Conservation (phyloP, 1,140 invertebrate species). For the Hirudo medicinalis region DNA sequence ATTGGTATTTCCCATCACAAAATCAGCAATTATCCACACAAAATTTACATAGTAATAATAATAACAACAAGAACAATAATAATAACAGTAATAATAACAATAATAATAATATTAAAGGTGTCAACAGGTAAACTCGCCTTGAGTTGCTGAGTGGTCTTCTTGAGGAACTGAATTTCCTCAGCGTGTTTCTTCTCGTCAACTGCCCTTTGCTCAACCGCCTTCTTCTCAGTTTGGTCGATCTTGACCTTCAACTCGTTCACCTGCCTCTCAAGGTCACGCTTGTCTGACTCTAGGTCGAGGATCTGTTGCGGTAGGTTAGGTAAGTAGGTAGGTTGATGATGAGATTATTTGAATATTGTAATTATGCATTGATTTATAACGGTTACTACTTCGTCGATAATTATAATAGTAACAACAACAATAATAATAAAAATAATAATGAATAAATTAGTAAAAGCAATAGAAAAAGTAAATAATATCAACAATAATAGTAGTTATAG, state of each 20-base stretch:
- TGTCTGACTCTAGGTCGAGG: slow-evolving; percentile 53
- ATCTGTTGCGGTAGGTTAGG: slow-evolving; percentile 33
- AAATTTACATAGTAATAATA: not conserved
- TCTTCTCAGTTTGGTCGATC: slow-evolving; percentile 67
- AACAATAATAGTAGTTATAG: no score
- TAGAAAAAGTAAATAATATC: no score
- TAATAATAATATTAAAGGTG: not conserved
- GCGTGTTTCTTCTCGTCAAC: slow-evolving; percentile 79
- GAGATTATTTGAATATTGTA: not conserved
- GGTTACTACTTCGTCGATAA: no score
- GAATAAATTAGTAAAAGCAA: no score
- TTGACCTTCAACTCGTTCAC: slow-evolving; percentile 67
- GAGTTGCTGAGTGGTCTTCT: slow-evolving; percentile 81
- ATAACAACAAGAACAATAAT: not conserved
- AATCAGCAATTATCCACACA: not conserved
- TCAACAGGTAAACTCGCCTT: slow-evolving; percentile 51
- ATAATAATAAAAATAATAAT: no score
- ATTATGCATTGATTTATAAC: no score
- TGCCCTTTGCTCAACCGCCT: slow-evolving; percentile 64
- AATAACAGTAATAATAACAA: not conserved
- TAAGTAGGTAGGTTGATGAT: not conserved
- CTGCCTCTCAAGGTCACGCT: slow-evolving; percentile 59
- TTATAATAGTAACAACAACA: no score
- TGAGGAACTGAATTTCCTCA: slow-evolving; percentile 77
- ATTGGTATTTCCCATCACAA: slow-evolving; percentile 8